A percentile compares a stretch with the other conserved stretches of the same genome.
Evolutionary conservation across 2,113 vertebrate species (phyloP).

Genomic region (Odocoileus virginianus): DNA sequence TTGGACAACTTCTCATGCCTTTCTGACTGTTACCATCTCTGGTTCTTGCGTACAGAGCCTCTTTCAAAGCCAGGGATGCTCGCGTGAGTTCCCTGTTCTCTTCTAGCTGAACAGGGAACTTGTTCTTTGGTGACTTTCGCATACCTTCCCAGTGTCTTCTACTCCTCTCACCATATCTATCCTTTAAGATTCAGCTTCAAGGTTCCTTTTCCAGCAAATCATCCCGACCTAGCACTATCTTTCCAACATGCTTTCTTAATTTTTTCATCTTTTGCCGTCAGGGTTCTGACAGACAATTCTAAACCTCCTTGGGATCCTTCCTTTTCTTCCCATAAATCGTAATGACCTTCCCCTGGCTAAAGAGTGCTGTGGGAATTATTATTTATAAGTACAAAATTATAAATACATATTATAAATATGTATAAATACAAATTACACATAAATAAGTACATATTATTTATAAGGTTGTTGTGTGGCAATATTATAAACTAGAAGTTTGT

Average conservation of each 20-base stretch:
- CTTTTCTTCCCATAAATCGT: not conserved
- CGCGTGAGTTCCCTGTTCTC: not conserved
- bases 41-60: not conserved
- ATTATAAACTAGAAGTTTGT: slow-evolving; percentile 32
- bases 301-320: not conserved
- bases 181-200: not conserved
- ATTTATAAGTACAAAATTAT: slow-evolving; percentile 34
- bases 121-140: not conserved
- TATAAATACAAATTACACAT: slow-evolving; percentile 24
- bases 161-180: not conserved
- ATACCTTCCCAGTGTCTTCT: not conserved
- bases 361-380: slow-evolving; percentile 16
- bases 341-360: not conserved
- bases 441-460: slow-evolving; percentile 26
- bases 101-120: not conserved
- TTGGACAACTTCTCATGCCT: not conserved
- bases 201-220: not conserved
- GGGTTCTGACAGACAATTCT: not conserved
- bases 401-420: slow-evolving; percentile 29
- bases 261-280: not conserved
- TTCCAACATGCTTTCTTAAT: not conserved
- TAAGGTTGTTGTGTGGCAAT: slow-evolving; percentile 5
- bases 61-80: not conserved
- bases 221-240: not conserved
- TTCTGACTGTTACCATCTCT: not conserved